A percentile compares a stretch with the other conserved stretches of the same genome.
Evolutionary conservation across 1,140 invertebrate genomes (phyloP).

Genomic region (Popillia japonica): DNA sequence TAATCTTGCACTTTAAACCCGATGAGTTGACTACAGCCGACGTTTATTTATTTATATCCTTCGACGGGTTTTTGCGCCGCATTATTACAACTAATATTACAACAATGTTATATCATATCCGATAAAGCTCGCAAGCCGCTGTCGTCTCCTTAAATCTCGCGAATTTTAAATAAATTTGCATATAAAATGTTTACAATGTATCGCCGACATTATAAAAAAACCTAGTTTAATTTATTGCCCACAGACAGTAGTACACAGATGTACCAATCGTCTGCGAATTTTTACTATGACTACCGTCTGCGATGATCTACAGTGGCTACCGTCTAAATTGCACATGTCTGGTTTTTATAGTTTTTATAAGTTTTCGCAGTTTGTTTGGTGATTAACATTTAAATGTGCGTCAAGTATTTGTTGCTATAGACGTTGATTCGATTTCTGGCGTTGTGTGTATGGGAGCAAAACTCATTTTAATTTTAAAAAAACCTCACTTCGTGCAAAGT

Average conservation of each 20-base stretch:
- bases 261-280: constrained; percentile 17
- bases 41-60: background rate
- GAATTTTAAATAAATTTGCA: constrained; percentile 7
- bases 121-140: background rate
- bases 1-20: no score
- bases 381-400: no score
- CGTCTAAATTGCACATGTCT: background rate
- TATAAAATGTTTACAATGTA: background rate
- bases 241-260: background rate
- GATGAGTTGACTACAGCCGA: background rate
- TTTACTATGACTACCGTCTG: background rate
- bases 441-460: no score
- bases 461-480: no score
- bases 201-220: background rate
- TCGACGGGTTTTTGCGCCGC: background rate
- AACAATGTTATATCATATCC: background rate
- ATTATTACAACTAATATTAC: background rate
- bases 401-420: no score
- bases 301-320: background rate
- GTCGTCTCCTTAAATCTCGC: background rate
- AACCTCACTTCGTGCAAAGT: no score
- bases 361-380: no score
- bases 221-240: background rate
- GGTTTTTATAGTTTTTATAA: background rate
- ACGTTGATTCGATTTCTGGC: no score